phyloP scores from a whole-genome alignment of 2,113 vertebrate species.

The Sinosuthora webbiana region DNA sequence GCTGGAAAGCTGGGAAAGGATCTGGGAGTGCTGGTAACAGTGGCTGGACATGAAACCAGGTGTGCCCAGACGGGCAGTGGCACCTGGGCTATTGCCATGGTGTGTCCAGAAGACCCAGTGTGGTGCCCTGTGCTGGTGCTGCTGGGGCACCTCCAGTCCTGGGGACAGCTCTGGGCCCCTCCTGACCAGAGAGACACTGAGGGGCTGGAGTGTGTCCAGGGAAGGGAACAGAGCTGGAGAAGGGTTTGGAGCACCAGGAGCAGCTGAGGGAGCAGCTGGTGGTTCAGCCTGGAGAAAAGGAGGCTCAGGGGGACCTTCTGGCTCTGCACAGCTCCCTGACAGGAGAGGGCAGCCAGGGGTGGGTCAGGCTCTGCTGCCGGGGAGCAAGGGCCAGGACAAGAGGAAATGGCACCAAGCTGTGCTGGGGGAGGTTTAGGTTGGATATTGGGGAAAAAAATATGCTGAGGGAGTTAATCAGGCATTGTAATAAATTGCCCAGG shows the following conservation, averaged over 20 bases:
- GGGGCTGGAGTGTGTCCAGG: not conserved
- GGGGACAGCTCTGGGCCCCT: not conserved
- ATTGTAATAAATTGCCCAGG: not conserved
- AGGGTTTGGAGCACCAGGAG: not conserved
- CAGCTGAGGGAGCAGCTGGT: not conserved
- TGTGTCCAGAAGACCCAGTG: not conserved
- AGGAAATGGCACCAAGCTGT: rapidly evolving
- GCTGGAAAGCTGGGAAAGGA: not conserved
- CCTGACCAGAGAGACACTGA: not conserved
- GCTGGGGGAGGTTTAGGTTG: not conserved
- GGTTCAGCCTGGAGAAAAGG: not conserved
- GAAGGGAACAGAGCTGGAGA: not conserved
- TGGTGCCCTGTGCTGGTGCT: not conserved
- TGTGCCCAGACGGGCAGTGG: not conserved
- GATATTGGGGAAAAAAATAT: not conserved
- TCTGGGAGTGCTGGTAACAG: not conserved
- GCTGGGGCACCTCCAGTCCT: not conserved
- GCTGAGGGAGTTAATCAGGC: not conserved
- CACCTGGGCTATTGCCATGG: not conserved
- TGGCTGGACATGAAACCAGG: not conserved
- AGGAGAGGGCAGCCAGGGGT: not conserved
- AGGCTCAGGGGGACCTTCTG: not conserved
- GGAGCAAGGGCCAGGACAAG: not conserved
- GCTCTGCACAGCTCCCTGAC: not conserved
- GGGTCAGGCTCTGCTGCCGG: not conserved